These are phyloP conservation scores for Ormyrus labotus DNA, from an alignment of 2,888 invertebrate genomes.

Conservation along the genomic window DNA sequence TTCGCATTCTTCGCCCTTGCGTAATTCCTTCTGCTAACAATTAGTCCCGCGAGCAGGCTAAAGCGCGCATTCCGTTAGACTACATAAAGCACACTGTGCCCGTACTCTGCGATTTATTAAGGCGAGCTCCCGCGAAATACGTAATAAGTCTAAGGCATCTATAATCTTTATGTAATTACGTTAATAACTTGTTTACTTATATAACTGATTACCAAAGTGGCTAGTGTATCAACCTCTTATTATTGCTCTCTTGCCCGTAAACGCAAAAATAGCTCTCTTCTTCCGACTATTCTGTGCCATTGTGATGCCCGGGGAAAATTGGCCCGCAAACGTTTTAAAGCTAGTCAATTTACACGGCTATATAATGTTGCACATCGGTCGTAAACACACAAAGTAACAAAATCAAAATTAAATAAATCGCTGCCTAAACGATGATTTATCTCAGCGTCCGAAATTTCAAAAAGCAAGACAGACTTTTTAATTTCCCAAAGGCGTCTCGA, in stretches of 20 bases:
- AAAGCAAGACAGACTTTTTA: too few relatives aligned
- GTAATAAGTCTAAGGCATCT: slow-evolving; percentile 16
- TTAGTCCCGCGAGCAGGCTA: slow-evolving; percentile 5
- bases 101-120: too few relatives aligned
- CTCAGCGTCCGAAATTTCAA: too few relatives aligned
- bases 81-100: neutral
- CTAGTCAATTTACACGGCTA: too few relatives aligned
- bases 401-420: too few relatives aligned
- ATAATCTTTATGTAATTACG: slow-evolving; percentile 18
- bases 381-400: too few relatives aligned
- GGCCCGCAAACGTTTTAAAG: too few relatives aligned
- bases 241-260: neutral
- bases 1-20: slow-evolving; percentile 45
- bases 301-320: too few relatives aligned
- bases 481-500: too few relatives aligned
- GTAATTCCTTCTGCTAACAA: slow-evolving; percentile 41
- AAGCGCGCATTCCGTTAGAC: slow-evolving; percentile 7
- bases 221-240: slow-evolving; percentile 18
- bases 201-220: neutral
- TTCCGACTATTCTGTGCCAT: too few relatives aligned
- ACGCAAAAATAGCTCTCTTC: neutral
- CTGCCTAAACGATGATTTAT: too few relatives aligned
- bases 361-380: too few relatives aligned
- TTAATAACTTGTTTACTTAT: slow-evolving; percentile 23
- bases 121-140: neutral